Conservation (phyloP, 2,888 invertebrate species). For the Julus scanicus region DNA sequence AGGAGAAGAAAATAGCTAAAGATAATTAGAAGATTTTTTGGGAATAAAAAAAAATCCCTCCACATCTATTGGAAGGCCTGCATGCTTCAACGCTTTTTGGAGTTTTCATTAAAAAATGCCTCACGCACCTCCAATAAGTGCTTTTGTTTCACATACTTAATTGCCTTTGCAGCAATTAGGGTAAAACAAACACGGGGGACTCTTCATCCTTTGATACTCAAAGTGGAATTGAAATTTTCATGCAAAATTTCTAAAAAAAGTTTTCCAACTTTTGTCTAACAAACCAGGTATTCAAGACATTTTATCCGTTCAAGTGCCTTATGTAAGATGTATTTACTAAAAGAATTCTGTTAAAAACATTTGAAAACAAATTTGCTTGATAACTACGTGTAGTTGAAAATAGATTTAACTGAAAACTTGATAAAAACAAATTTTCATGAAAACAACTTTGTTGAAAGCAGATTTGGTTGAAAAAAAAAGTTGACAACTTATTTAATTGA, state of each 20-base stretch:
- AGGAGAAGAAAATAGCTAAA: not conserved
- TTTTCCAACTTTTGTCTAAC: no score
- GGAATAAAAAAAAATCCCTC: not conserved
- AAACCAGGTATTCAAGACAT: no score
- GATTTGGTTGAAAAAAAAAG: no score
- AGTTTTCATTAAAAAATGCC: slow-evolving; percentile 2
- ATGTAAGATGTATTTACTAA: no score
- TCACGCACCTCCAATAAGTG: not conserved
- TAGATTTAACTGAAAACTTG: no score
- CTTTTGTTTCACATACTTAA: not conserved
- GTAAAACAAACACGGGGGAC: not conserved
- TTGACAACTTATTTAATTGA: no score
- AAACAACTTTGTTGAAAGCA: no score
- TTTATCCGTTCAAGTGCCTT: no score
- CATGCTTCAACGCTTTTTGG: not conserved
- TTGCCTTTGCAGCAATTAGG: not conserved
- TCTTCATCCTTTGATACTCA: not conserved
- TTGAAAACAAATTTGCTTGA: no score
- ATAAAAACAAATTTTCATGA: no score
- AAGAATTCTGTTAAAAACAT: no score
- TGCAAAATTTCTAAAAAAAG: not conserved
- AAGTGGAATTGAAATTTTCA: not conserved
- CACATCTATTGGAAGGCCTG: not conserved
- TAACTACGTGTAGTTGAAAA: no score
- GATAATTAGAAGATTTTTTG: slow-evolving; percentile 2